Evolutionary conservation across 2,797 vertebrate species (phyloP).

Genomic region (Labeo calbasu): DNA sequence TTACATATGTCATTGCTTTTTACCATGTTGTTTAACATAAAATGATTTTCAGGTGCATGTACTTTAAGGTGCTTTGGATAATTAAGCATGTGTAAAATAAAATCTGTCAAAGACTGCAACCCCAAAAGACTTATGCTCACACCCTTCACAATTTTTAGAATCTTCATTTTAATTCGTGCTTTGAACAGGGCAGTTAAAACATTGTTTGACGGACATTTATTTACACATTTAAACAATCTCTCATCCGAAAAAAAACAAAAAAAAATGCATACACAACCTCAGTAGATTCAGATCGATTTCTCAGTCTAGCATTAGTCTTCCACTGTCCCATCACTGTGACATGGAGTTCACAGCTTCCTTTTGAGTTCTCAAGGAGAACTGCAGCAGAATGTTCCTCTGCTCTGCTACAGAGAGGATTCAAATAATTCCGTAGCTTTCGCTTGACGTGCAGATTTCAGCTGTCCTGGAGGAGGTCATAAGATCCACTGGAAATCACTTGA

Average conservation of each 20-base stretch:
- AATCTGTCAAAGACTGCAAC: not conserved
- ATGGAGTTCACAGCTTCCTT: not conserved
- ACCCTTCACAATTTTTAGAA: not conserved
- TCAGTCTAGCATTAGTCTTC: not conserved
- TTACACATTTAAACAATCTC: not conserved
- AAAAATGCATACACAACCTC: slow-evolving; percentile 7
- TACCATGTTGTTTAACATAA: not conserved
- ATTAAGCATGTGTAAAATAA: not conserved
- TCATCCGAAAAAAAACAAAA: not conserved
- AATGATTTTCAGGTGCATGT: slow-evolving; percentile 8
- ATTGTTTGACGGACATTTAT: slow-evolving; percentile 1
- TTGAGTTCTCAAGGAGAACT: not conserved
- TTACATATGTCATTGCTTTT: not conserved
- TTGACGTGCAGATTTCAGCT: slow-evolving; percentile 45
- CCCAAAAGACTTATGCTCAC: not conserved
- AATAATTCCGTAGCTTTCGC: not conserved
- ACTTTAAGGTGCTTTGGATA: not conserved
- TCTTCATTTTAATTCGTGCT: not conserved
- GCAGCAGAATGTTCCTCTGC: not conserved
- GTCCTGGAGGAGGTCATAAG: slow-evolving; percentile 74
- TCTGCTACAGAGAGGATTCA: not conserved
- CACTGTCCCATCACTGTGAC: not conserved
- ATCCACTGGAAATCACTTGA: slow-evolving; percentile 72
- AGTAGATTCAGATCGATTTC: not conserved
- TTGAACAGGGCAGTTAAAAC: not conserved